Conservation (phyloP, 2,797 vertebrate genomes). For the Cynodonichthys magdalenae region DNA sequence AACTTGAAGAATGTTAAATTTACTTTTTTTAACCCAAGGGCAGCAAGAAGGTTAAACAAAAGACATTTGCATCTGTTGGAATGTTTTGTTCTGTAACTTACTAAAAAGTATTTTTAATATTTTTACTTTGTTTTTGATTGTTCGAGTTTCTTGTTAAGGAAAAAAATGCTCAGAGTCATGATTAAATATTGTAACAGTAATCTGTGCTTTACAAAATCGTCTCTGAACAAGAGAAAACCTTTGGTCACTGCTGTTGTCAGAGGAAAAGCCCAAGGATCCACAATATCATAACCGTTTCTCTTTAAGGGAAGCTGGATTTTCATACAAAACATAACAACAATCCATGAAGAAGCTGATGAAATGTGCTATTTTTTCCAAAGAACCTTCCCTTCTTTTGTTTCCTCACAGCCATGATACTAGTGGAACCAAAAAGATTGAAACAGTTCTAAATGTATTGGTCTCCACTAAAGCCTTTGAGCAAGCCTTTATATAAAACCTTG, state of each 20-base stretch:
- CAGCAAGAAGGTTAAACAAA: background rate
- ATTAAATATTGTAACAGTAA: background rate
- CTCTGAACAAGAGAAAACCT: background rate
- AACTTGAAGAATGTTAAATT: background rate
- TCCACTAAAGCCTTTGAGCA: too few species aligned
- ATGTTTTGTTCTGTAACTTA: background rate
- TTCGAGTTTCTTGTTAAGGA: background rate
- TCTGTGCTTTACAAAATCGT: background rate
- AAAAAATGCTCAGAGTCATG: background rate
- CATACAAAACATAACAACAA: constrained; percentile 4
- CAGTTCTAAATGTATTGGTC: background rate
- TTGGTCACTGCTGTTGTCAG: background rate
- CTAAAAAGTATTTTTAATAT: background rate
- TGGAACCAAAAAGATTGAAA: background rate
- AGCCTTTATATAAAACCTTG: constrained; percentile 27
- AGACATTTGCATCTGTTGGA: background rate
- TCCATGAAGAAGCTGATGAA: constrained; percentile 1
- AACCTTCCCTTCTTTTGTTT: background rate
- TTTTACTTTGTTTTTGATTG: background rate
- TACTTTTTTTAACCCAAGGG: background rate
- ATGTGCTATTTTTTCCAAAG: background rate
- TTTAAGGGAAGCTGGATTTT: background rate
- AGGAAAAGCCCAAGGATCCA: background rate
- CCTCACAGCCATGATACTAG: background rate
- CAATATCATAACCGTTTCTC: constrained; percentile 7